Conservation (phyloP, 2,888 invertebrate species). For the Lasioglossum marginatum region DNA sequence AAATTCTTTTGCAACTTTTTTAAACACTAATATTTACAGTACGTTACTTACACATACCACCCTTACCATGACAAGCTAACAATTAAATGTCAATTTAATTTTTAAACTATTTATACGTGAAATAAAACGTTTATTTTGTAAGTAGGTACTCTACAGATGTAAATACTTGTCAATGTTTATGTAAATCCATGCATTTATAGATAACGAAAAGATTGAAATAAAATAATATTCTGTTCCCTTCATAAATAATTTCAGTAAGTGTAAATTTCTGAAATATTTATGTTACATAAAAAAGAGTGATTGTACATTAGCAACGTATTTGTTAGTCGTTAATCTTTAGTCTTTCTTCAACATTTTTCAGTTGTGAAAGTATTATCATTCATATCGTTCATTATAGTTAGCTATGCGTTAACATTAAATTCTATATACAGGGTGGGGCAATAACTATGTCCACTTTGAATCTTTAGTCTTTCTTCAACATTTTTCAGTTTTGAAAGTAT, state of each 20-base stretch:
- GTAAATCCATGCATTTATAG: not conserved
- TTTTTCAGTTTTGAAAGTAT: too few species aligned
- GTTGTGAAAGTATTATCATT: not conserved
- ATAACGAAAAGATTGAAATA: not conserved
- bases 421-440: not conserved
- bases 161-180: not conserved
- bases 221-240: not conserved
- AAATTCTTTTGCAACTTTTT: slow-evolving; percentile 76
- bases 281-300: not conserved
- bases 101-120: not conserved
- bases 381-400: not conserved
- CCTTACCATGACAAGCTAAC: not conserved
- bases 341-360: not conserved
- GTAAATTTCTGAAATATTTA: not conserved
- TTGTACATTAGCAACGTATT: not conserved
- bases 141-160: not conserved
- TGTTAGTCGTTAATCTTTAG: not conserved
- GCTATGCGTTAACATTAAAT: not conserved
- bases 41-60: not conserved
- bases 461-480: too few species aligned
- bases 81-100: not conserved
- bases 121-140: not conserved
- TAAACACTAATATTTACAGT: not conserved
- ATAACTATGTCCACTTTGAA: too few species aligned
- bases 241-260: not conserved